A percentile compares a stretch with the other conserved stretches of the same genome.
phyloP scores from a whole-genome alignment of 2,113 vertebrate species.

The Illadopsis cleaveri region DNA sequence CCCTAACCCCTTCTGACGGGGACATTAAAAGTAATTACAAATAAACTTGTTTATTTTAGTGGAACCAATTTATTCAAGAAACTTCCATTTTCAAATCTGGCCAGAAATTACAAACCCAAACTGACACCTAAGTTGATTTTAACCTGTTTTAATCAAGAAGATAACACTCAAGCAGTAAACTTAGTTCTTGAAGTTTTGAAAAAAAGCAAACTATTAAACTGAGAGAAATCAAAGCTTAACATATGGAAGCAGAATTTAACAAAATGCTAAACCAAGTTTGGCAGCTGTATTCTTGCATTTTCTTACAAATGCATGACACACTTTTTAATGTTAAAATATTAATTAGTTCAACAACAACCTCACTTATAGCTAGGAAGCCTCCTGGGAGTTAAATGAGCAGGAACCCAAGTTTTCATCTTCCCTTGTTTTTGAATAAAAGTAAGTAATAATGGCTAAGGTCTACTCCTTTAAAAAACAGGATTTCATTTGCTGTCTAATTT shows the following conservation, averaged over 20 bases:
- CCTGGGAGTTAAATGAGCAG: neutral
- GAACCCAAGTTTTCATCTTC: neutral
- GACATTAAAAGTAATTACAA: neutral
- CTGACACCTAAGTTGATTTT: neutral
- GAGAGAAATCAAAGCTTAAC: neutral
- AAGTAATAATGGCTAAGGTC: neutral
- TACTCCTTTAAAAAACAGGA: neutral
- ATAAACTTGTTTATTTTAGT: neutral
- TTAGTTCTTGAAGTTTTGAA: neutral
- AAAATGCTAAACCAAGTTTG: neutral
- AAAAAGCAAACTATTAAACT: neutral
- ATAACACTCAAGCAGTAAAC: neutral
- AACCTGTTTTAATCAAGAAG: neutral
- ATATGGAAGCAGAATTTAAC: neutral
- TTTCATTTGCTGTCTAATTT: neutral
- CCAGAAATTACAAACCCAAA: neutral
- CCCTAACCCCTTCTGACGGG: neutral
- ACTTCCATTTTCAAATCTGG: neutral
- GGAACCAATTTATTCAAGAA: neutral
- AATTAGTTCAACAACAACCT: neutral
- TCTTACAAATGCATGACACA: neutral
- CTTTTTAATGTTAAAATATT: conserved; percentile 6
- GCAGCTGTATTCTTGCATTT: neutral
- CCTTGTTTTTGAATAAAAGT: neutral
- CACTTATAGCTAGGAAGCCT: neutral